These are phyloP conservation scores for Botia kubotai DNA, from an alignment of 2,797 vertebrate genomes.

Conservation along the genomic window DNA sequence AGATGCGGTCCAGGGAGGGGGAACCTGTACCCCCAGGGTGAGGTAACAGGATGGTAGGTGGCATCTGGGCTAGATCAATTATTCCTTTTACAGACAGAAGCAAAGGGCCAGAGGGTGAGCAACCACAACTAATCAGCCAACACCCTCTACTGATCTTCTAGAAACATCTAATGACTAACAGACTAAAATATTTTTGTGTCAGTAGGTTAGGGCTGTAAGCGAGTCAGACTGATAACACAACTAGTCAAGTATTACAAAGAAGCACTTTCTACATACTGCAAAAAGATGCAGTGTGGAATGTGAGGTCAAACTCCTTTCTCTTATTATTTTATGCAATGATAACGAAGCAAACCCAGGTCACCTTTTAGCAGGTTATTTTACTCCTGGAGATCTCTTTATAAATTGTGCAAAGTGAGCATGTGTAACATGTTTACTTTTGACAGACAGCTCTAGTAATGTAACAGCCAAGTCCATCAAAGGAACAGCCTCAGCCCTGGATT, in stretches of 20 bases:
- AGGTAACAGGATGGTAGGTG: slow-evolving; percentile 98
- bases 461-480: not conserved
- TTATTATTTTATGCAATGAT: not conserved
- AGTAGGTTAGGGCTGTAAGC: slow-evolving; percentile 57
- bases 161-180: slow-evolving; percentile 39
- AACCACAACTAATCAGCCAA: slow-evolving; percentile 74
- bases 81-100: slow-evolving; percentile 96
- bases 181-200: slow-evolving; percentile 5
- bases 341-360: not conserved
- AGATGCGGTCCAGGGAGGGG: slow-evolving; percentile 96
- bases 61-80: slow-evolving; percentile 99
- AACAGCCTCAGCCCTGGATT: slow-evolving; percentile 53
- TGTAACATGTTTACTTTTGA: not conserved
- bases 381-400: not conserved
- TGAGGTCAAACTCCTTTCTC: slow-evolving; percentile 23
- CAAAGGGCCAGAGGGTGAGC: slow-evolving; percentile 85
- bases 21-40: slow-evolving; percentile 94
- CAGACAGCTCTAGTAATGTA: not conserved
- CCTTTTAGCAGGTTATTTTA: not conserved
- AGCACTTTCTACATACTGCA: slow-evolving; percentile 8
- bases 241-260: slow-evolving; percentile 14
- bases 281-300: slow-evolving; percentile 18
- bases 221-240: slow-evolving; percentile 25
- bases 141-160: slow-evolving; percentile 51
- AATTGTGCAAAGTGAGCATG: not conserved